Evolutionary conservation across 1,140 invertebrate genomes (phyloP).

Genomic region (Pseudomyrmex dendroicus): DNA sequence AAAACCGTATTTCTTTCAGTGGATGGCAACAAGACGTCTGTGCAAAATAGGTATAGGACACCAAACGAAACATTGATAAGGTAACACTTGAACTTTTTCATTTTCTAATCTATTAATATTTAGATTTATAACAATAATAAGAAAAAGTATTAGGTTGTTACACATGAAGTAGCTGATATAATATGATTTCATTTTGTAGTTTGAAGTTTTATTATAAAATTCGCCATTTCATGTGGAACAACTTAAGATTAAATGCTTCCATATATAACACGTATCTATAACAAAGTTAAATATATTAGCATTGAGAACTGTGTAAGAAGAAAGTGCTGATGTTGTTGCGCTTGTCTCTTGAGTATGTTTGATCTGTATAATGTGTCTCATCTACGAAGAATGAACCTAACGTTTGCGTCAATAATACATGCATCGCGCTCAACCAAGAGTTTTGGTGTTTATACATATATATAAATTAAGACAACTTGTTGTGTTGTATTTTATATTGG

Average conservation of each 20-base stretch:
- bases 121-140: constrained; percentile 59
- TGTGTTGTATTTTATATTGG: constrained; percentile 79
- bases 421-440: constrained; percentile 63
- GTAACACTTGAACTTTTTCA: constrained; percentile 79
- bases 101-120: constrained; percentile 33
- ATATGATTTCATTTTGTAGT: no score
- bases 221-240: neutral
- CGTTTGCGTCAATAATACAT: constrained; percentile 68
- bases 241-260: constrained; percentile 58
- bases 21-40: constrained; percentile 86
- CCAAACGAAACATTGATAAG: constrained; percentile 91
- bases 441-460: constrained; percentile 64
- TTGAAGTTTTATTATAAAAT: no score
- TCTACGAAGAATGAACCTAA: constrained; percentile 63
- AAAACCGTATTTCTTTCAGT: constrained; percentile 77
- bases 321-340: constrained; percentile 76
- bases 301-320: constrained; percentile 73
- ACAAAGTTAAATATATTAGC: constrained; percentile 67
- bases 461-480: constrained; percentile 67
- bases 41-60: constrained; percentile 88
- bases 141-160: constrained; percentile 13
- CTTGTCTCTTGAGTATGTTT: constrained; percentile 72
- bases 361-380: constrained; percentile 68
- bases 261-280: constrained; percentile 42
- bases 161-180: no score